These are phyloP conservation scores for Cremastinae sp. DNA, from an alignment of 2,888 invertebrate genomes.

Conservation along the genomic window DNA sequence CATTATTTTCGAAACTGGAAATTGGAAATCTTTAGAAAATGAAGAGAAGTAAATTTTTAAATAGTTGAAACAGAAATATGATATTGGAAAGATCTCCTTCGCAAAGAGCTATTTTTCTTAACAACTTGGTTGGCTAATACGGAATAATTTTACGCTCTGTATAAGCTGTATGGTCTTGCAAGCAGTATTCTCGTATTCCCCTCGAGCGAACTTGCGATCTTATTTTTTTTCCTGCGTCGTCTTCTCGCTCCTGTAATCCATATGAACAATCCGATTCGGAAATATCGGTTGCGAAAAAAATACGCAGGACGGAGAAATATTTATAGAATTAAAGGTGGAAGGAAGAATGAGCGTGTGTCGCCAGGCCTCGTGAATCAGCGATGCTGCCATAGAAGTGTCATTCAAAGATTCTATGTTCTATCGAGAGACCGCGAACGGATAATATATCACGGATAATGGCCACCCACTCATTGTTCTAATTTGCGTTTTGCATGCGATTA, in stretches of 20 bases:
- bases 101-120: constrained; percentile 11
- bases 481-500: constrained; percentile 78
- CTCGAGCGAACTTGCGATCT: constrained; percentile 12
- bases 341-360: constrained; percentile 16
- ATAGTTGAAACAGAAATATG: too few relatives aligned
- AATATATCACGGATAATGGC: constrained; percentile 71
- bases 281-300: constrained; percentile 44
- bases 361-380: constrained; percentile 10
- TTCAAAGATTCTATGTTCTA: constrained; percentile 73
- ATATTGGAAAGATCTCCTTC: too few relatives aligned
- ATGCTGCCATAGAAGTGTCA: constrained; percentile 71
- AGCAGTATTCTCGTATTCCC: constrained; percentile 32
- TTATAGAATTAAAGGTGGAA: constrained; percentile 46
- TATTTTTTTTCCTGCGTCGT: constrained; percentile 20
- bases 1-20: too few relatives aligned
- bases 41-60: too few relatives aligned
- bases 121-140: constrained; percentile 41
- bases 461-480: constrained; percentile 79
- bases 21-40: too few relatives aligned
- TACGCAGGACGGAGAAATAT: constrained; percentile 25
- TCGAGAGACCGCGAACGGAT: constrained; percentile 56
- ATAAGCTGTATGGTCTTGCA: background rate
- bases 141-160: constrained; percentile 41
- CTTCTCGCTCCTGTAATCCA: constrained; percentile 5
- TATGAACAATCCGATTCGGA: constrained; percentile 36